phyloP scores from a whole-genome alignment of 2,113 vertebrate species.

The Callipepla californica region DNA sequence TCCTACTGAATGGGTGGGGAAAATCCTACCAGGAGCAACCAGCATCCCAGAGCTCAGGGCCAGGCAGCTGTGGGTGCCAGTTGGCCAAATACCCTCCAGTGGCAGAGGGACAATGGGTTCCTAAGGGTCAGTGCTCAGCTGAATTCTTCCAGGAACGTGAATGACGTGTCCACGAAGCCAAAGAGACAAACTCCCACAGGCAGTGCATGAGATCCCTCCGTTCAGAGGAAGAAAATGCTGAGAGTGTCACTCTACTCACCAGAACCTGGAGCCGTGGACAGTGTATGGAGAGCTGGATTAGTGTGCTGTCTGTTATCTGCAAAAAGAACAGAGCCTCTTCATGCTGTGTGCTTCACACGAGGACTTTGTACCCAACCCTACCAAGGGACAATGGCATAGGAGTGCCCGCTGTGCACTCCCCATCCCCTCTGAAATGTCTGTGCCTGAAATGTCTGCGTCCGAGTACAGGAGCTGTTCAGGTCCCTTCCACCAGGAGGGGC shows the following conservation, averaged over 20 bases:
- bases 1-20: neutral
- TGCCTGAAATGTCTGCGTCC: no score
- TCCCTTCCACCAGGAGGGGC: no score
- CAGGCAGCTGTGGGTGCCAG: neutral
- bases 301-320: slow-evolving; percentile 95
- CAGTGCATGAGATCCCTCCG: neutral
- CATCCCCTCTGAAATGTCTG: no score
- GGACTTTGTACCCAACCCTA: rapidly evolving
- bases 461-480: no score
- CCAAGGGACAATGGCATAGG: rapidly evolving
- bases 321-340: neutral
- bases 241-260: slow-evolving; percentile 79
- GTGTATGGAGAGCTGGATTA: slow-evolving; percentile 97
- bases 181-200: neutral
- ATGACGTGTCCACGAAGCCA: rapidly evolving
- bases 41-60: neutral
- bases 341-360: rapidly evolving
- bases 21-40: neutral
- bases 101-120: neutral
- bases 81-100: rapidly evolving
- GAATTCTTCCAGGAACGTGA: neutral
- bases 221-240: neutral
- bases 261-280: slow-evolving; percentile 97
- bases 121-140: neutral
- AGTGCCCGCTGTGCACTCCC: neutral